Evolutionary conservation across 2,888 invertebrate species (phyloP), one percentile per base, ranked within the genome.

Genomic region (Heterodera filipjevi): DNA sequence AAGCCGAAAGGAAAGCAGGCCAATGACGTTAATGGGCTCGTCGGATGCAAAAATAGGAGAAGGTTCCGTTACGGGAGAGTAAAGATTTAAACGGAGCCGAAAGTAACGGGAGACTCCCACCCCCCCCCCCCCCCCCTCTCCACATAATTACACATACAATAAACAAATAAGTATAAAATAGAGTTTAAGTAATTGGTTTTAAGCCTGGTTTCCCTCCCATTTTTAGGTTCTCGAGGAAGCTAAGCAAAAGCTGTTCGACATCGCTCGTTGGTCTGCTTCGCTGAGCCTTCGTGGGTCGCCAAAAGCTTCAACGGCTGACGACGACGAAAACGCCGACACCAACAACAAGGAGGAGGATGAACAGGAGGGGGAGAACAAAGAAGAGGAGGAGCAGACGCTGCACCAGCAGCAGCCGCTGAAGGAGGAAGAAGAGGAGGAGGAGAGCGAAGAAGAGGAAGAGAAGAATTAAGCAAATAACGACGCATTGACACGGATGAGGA

Each of bases 161-260:
- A n/a, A n/a, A n/a, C n/a, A n/a, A n/a, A n/a, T n/a, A n/a, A n/a
- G n/a, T n/a, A n/a, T n/a, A n/a, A n/a, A n/a, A n/a, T n/a, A n/a
- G n/a, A n/a, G n/a, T n/a, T n/a, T n/a, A n/a, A n/a, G n/a, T n/a
- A n/a, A n/a, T n/a, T n/a, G n/a, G n/a, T n/a, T n/a, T n/a, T n/a
- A n/a, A n/a, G n/a, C n/a, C n/a, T n/a, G n/a, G n/a, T n/a, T n/a
- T n/a, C n/a, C n/a, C n/a, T n/a, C n/a, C 49, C 10, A 2, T 73
- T 64, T 79, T 33, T 70, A 78, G 77, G 79, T 79, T 22, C 32
- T 79, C 35, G 77, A 72, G 27, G 77, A 77, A 35, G 77, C 77
- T 35, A 78, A 68, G 77, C 64, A 71, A 22, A 75, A 80, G 80
- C 44, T 80, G 44, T 46, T 74, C 73, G 77, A 79, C 44, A 39